Base-by-base conservation (phyloP, 2,888 invertebrate species). In the Drosophila emarginata region DNA sequence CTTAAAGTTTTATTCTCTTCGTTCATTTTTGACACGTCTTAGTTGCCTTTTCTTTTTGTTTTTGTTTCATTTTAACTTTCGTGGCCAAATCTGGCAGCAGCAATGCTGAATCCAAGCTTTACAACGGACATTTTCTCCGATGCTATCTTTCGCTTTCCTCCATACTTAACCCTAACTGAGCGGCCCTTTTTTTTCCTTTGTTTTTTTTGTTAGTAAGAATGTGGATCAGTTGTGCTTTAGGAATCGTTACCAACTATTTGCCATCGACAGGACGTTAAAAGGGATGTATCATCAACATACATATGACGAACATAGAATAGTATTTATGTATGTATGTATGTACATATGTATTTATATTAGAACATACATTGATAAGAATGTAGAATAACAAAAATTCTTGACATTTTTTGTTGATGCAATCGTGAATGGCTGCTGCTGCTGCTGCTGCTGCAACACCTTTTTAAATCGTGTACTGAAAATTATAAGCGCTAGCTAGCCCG, bases 401-500 rank as follows among this genome's bases (percentile, higher is more conserved):
- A 72, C 65, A 77, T 68, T 72, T 72, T 80, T 78, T 79, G 66
- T 67, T 71, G 77, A 82, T 70, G 66, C 69, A 62, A 82, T 72
- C 62, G 71, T 64, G 76, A 66, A 57, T 58, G 77, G 52, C 77
- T 58, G 50, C 26, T 57, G 72, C 53, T 58, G 76, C 63, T 59
- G 74, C 69, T 60, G 72, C 74, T 59, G 74, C 74, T 61, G 74
- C 74, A 67, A 52, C 66, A 61, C 64, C 58, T 66, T 71, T 61
- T 58, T 64, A 53, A 45, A 76, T 77, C 61, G 63, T 76, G 77
- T 71, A 74, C 71, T 56, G 58, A 61, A 74, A 80, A 81, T 82
- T 79, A 79, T 81, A 78, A 69, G 70, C 82, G 77, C 77, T 82
- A 89, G 84, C 90, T 82, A 89, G 84, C 90, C 81, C 81, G 81